phyloP scores from a whole-genome alignment of 2,888 invertebrate genomes.

The Sinodicranocentrus sp. region DNA sequence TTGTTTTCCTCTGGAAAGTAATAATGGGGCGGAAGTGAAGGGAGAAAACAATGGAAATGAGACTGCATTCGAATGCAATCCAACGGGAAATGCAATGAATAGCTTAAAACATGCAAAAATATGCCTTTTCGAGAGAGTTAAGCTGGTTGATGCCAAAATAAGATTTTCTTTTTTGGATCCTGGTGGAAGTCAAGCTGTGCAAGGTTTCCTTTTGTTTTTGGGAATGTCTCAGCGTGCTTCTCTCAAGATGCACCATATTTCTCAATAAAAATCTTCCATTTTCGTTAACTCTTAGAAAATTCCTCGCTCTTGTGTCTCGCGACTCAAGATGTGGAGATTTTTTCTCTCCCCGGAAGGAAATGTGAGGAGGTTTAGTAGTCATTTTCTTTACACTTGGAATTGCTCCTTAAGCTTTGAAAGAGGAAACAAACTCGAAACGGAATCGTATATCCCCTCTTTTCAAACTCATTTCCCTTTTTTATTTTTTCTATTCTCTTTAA shows the following conservation, averaged over 20 bases:
- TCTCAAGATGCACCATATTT: constrained; percentile 2
- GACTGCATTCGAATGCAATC: no score
- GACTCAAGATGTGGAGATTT: no score
- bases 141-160: constrained; percentile 8
- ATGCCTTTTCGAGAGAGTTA: no score
- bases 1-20: not conserved
- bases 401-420: no score
- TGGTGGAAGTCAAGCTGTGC: constrained; percentile 15
- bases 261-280: constrained; percentile 13
- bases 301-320: no score
- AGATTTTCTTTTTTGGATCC: not conserved
- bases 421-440: no score
- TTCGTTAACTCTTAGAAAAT: no score
- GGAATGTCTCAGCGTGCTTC: not conserved
- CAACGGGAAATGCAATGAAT: constrained; percentile 12
- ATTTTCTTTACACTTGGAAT: no score
- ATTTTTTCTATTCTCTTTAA: constrained; percentile 5
- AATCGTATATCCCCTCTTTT: no score
- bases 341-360: no score
- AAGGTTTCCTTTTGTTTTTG: not conserved
- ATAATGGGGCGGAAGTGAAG: constrained; percentile 6
- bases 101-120: not conserved
- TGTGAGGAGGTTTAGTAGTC: no score
- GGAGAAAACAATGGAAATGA: constrained; percentile 10
- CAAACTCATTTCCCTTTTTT: not conserved